Evolutionary conservation across 1,140 invertebrate species (phyloP).

Genomic region (Ceratina australensis): DNA sequence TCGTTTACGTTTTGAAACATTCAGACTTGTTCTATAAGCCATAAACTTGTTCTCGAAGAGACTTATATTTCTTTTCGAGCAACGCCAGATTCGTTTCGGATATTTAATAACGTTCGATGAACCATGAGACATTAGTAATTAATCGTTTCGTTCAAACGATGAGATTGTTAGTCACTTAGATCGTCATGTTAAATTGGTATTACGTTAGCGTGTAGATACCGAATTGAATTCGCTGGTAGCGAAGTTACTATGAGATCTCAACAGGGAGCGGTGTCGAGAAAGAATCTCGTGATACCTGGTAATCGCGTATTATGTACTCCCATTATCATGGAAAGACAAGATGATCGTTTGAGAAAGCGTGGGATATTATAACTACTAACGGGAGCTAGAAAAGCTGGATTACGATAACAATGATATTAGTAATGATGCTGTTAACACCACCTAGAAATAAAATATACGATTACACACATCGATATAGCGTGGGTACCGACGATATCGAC

Average conservation of each 20-base stretch:
- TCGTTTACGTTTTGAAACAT: background rate
- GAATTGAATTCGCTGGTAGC: constrained; percentile 66
- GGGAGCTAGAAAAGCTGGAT: constrained; percentile 57
- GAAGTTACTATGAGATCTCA: constrained; percentile 47
- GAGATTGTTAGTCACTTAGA: too few relatives aligned
- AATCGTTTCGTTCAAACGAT: background rate
- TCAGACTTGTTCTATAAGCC: too few relatives aligned
- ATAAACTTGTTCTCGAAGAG: too few relatives aligned
- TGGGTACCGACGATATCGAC: background rate
- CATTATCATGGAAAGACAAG: constrained; percentile 69
- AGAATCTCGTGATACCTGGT: constrained; percentile 78
- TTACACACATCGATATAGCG: constrained; percentile 57
- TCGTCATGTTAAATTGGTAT: too few relatives aligned
- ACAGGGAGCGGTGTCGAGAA: constrained; percentile 77
- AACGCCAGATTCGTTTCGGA: constrained; percentile 14
- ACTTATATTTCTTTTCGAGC: constrained; percentile 31
- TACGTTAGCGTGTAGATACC: constrained; percentile 10
- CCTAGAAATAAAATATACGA: constrained; percentile 70
- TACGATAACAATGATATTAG: constrained; percentile 49
- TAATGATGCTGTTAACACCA: constrained; percentile 60
- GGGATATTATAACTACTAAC: constrained; percentile 22
- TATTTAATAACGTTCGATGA: background rate
- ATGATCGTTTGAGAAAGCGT: background rate
- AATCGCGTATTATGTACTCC: constrained; percentile 78
- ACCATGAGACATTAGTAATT: constrained; percentile 9